phyloP scores from a whole-genome alignment of 2,888 invertebrate genomes.

The Dasypolia templi region DNA sequence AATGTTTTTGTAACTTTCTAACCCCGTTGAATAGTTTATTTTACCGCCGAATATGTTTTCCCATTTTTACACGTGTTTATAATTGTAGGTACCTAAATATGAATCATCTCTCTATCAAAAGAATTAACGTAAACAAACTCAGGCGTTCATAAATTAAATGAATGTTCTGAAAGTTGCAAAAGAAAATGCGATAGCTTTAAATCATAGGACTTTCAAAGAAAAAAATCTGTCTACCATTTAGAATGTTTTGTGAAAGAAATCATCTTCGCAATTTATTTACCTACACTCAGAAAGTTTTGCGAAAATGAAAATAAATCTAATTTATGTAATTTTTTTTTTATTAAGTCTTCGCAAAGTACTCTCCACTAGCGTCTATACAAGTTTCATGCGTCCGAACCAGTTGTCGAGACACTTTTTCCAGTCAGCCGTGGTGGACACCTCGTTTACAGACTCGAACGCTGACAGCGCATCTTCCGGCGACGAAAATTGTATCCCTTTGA shows the following conservation, averaged over 20 bases:
- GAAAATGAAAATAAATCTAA: no score
- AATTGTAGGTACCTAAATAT: background rate
- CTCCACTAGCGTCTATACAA: no score
- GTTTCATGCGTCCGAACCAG: no score
- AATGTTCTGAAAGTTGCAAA: conserved; percentile 10
- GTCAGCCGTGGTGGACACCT: no score
- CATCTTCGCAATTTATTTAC: background rate
- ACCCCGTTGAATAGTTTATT: background rate
- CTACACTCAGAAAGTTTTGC: no score
- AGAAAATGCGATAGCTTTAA: background rate
- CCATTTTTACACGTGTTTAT: background rate
- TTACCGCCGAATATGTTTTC: background rate
- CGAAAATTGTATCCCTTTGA: no score
- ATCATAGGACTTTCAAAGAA: background rate
- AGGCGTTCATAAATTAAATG: conserved; percentile 11
- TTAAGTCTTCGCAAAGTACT: no score
- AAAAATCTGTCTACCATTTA: background rate
- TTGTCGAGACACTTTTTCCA: no score
- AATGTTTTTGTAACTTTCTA: background rate
- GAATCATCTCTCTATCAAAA: conserved; percentile 10
- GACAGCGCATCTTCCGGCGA: no score
- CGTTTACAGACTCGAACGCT: no score
- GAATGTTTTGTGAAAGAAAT: background rate
- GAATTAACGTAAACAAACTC: conserved; percentile 20
- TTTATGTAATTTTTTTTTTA: no score